Conservation (phyloP, 2,888 invertebrate genomes). For the Caenorhabditis auriculariae region DNA sequence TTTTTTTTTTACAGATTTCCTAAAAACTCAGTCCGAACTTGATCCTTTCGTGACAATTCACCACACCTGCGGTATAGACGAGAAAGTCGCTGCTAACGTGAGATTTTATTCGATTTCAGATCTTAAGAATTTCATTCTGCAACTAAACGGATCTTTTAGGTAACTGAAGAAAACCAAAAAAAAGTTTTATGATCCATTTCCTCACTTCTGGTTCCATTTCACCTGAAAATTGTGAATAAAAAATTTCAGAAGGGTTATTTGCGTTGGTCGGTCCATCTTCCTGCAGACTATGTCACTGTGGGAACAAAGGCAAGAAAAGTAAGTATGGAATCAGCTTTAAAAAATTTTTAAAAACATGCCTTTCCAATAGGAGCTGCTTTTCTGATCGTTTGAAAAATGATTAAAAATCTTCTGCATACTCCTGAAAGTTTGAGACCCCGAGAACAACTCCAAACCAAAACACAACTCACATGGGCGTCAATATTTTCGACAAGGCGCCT, state of each 20-base stretch:
- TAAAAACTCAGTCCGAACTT: constrained; percentile 34
- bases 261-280: constrained; percentile 30
- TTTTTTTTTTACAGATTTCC: constrained; percentile 6
- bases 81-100: constrained; percentile 30
- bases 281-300: constrained; percentile 39
- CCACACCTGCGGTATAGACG: constrained; percentile 31
- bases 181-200: not conserved
- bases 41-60: constrained; percentile 38
- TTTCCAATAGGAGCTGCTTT: not conserved
- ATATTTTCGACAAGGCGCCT: too few relatives aligned
- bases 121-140: too few relatives aligned
- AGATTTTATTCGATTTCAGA: not conserved
- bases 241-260: constrained; percentile 31
- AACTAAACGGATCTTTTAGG: too few relatives aligned
- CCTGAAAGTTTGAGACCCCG: too few relatives aligned
- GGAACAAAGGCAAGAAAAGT: constrained; percentile 31
- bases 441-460: too few relatives aligned
- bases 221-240: not conserved
- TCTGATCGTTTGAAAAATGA: too few relatives aligned
- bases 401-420: too few relatives aligned
- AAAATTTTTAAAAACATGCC: too few relatives aligned
- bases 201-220: not conserved
- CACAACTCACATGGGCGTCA: too few relatives aligned
- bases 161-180: not conserved
- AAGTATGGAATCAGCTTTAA: too few relatives aligned